phyloP scores from a whole-genome alignment of 2,797 vertebrate genomes.

The Molossus alvarezi region DNA sequence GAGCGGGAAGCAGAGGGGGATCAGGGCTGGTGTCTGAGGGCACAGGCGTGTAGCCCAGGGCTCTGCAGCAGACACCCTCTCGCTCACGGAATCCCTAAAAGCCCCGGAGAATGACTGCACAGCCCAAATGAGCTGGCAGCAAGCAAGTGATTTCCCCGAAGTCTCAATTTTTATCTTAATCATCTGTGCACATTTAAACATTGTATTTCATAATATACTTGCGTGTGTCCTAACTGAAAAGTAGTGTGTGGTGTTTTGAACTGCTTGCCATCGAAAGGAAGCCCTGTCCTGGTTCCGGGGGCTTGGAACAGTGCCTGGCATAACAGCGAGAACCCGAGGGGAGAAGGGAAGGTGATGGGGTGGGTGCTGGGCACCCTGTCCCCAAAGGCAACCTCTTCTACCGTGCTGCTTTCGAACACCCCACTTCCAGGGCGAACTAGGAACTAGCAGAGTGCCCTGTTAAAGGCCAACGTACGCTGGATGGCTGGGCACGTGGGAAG shows the following conservation, averaged over 20 bases:
- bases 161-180: background rate
- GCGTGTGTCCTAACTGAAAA: background rate
- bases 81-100: background rate
- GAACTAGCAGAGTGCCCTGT: background rate
- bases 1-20: background rate
- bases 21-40: background rate
- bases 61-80: background rate
- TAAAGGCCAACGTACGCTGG: background rate
- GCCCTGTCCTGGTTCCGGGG: background rate
- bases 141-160: background rate
- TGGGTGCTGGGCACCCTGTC: accelerated
- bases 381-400: background rate
- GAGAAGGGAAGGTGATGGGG: accelerated
- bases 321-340: accelerated
- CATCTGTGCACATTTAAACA: background rate
- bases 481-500: background rate
- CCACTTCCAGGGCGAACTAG: background rate
- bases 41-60: background rate
- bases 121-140: background rate
- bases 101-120: accelerated
- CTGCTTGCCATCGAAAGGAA: background rate
- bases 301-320: background rate
- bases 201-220: background rate
- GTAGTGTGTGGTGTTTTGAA: background rate
- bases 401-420: background rate